Percentiles rank a stretch among this genome's conserved stretches.
Evolutionary conservation across 1,140 invertebrate genomes (phyloP).

Genomic region (Camponotus vicinus): DNA sequence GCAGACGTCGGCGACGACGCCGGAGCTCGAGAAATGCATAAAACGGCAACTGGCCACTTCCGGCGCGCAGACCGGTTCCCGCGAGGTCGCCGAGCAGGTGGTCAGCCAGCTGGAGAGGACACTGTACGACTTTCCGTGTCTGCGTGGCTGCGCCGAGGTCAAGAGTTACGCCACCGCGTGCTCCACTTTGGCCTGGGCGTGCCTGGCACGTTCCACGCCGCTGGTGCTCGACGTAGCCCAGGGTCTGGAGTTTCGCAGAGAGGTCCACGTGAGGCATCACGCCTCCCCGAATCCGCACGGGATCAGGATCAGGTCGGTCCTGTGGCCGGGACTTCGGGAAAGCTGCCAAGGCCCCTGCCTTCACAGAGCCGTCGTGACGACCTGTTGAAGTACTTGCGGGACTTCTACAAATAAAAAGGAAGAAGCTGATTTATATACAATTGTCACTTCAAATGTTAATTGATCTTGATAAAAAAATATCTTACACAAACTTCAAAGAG

Average conservation of each 20-base stretch:
- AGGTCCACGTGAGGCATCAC: constrained; percentile 89
- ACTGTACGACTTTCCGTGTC: constrained; percentile 91
- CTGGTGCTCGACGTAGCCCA: constrained; percentile 79
- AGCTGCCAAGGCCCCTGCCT: constrained; percentile 89
- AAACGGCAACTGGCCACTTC: constrained; percentile 79
- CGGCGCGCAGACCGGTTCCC: constrained; percentile 77
- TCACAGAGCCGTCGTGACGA: constrained; percentile 91
- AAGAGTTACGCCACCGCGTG: constrained; percentile 89
- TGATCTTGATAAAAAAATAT: not conserved
- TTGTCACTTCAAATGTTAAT: not conserved
- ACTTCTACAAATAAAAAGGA: constrained; percentile 21
- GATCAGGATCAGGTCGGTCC: constrained; percentile 88
- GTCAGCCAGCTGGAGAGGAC: constrained; percentile 84
- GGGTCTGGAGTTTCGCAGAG: constrained; percentile 85
- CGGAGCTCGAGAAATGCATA: constrained; percentile 79
- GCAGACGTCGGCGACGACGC: constrained; percentile 37
- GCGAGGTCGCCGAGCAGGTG: constrained; percentile 79
- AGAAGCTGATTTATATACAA: not conserved
- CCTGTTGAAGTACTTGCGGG: constrained; percentile 73
- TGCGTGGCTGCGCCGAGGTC: constrained; percentile 89
- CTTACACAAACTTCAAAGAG: not conserved
- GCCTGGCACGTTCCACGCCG: constrained; percentile 85
- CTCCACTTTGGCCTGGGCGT: constrained; percentile 90
- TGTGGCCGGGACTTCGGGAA: constrained; percentile 91
- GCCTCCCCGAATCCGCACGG: constrained; percentile 87